Evolutionary conservation across 1,140 invertebrate genomes (phyloP), one percentile per base, ranked within the genome.

Genomic region (Schlechtendalia chinensis): DNA sequence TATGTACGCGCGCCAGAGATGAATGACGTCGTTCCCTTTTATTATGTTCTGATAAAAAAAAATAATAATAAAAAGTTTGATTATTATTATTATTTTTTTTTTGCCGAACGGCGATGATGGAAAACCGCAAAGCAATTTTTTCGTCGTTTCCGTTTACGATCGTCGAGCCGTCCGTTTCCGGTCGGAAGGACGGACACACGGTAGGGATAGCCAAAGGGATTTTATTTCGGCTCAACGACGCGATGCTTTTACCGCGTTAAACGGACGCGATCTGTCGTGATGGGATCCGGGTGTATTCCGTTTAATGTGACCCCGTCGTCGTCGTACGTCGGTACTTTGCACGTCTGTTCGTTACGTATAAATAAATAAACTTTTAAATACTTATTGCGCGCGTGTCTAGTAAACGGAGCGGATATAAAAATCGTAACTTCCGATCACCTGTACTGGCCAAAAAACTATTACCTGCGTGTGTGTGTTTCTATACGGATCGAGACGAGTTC

Each of bases 81-180:
- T 54, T 72, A 54, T 72, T 72, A 39, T 39, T n/a, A n/a, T n/a
- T 71, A 71, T 71, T 71, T 53, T 27, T 71, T 53, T 50, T 72
- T 72, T 8, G 10, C 6, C 4, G 24, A 59, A 56, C 19, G 56
- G 45, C 71, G 72, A 59, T 77, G 56, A 77, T 77, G 32, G 72
- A 77, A 77, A 77, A 77, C 72, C 29, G 72, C 54, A 24, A 59
- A 77, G 14, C 72, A 77, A 72, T 72, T 72, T 72, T 71, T 54
- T 16, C 24, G 22, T 16, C 4, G 22, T 45, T 71, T 72, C 69
- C 47, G 50, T 72, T 72, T 72, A 72, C 47, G 50, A 72, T 72
- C 69, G 29, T n/a, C 11, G 47, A n/a, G 16, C 12, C 14, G n/a
- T 14, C 3, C 27, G 11, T 61, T 12, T 29, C n/a, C 19, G 22